Base-by-base conservation (phyloP, 2,113 vertebrate genomes). In the Tympanuchus pallidicinctus region DNA sequence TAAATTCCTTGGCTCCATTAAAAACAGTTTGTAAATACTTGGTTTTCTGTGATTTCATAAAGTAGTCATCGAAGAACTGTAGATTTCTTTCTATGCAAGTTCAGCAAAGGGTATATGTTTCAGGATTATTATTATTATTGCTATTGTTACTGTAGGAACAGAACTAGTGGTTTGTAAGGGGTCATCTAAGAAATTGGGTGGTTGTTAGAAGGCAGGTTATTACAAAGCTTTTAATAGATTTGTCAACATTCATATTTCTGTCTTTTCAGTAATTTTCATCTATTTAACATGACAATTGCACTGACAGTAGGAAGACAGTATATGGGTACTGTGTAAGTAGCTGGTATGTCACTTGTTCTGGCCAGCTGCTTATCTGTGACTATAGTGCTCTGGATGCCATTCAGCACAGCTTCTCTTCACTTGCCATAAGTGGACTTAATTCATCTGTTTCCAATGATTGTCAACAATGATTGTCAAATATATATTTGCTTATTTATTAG, bases 151-250 rank as follows among this genome's bases (percentile, higher is more conserved):
- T 77, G 12, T 61, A 76, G 48, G 74, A 21, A 76, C 36, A 47
- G 40, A 27, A 90, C 91, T 86, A 69, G 45, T 50, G 4, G 92
- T 96, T 94, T 95, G 60, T 83, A 94, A 83, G 63, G 45, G 66
- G 32, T 43, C 83, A 74, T 89, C 88, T 92, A 40, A 94, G 90
- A 89, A 74, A 75, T 34, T 69, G 47, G 38, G 18, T 43, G 14
- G 36, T 61, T 88, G 63, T 90, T 93, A 47, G 52, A 76, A 71
- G n/a, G 56, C n/a, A 45, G 65, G 19, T 13, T 59, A 19, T n/a
- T 59, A 59, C 12, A 72, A 70, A 86, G 54, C 48, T 90, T 83
- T 85, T 81, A 82, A 67, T 70, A 50, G 76, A 36, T 70, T 89
- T 85, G 34, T 86, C 82, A 61, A 38, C 56, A 63, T 59, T 11